Evolutionary conservation across 1,140 invertebrate species (phyloP), one percentile per base, ranked within the genome.

Genomic region (Leptinotarsa defecta): DNA sequence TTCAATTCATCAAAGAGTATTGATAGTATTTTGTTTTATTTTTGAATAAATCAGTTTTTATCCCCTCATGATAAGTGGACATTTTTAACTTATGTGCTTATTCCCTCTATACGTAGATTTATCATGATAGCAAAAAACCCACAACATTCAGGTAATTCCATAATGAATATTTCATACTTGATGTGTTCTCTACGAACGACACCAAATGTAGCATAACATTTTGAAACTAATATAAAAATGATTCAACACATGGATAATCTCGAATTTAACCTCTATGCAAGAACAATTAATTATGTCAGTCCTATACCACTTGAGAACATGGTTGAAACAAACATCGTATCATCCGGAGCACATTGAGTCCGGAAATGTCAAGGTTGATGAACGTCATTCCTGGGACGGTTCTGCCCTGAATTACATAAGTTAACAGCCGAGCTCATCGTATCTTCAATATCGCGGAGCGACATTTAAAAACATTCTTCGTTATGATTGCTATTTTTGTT

Each of bases 381-480:
- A 57, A 17, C 52, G 52, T 57, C 52, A 57, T 57, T 57, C 52
- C n/a, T 19, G 52, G 52, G 52, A 57, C n/a, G 52, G 52, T 57
- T 57, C 52, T 57, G 52, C 52, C 6, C 64, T 67, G 64, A 34
- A 67, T 67, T 67, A 67, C 64, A 67, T 67, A 67, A 67, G 64
- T 67, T 34, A 67, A 19, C 20, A 22, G 22, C 15, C 13, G 64
- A 24, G 64, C 64, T 19, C 61, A 63, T 19, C 61, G 61, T 19
- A 22, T 22, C 61, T 67, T 67, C 27, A 67, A 34, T 24, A 24
- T 20, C 20, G 64, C 20, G 22, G 20, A 34, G 20, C 64, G 64
- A 67, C 64, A 67, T 67, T 67, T 67, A 67, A 34, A 63, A 63
- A 34, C 64, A 67, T 67, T 67, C 27, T 67, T 22, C 27, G 22